Conservation (phyloP, 53 echinoderm and acorn worm species). For the Pentamera pediparva region DNA sequence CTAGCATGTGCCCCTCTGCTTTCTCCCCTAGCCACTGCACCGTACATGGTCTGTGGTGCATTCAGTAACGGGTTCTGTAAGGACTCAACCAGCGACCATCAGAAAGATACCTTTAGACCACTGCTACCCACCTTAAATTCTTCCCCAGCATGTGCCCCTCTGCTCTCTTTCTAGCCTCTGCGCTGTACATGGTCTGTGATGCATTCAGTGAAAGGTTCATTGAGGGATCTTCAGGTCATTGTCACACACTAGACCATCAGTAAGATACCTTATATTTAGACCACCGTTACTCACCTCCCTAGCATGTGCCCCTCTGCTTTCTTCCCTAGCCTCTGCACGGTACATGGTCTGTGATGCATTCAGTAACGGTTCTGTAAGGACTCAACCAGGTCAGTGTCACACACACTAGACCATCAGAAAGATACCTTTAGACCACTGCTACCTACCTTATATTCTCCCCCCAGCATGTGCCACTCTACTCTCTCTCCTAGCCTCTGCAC, state of each 20-base stretch:
- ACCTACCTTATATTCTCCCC: too few relatives aligned
- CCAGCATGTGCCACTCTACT: too few relatives aligned
- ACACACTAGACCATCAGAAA: too few relatives aligned
- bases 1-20: not conserved
- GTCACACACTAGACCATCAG: too few relatives aligned
- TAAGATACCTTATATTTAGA: too few relatives aligned
- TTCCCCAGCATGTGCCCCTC: conserved; percentile 88
- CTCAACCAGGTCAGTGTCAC: conserved; percentile 94
- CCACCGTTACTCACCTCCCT: conserved; percentile 56
- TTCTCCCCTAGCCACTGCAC: not conserved
- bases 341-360: conserved; percentile 88
- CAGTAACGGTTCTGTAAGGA: conserved; percentile 72
- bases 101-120: too few relatives aligned
- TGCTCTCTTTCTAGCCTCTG: conserved; percentile 81
- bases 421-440: too few relatives aligned
- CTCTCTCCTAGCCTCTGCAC: too few relatives aligned
- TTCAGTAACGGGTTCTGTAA: too few relatives aligned
- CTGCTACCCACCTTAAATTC: conserved; percentile 76
- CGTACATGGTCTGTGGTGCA: too few relatives aligned
- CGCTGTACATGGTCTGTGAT: conserved; percentile 78
- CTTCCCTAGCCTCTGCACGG: conserved; percentile 81
- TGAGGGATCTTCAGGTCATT: too few relatives aligned
- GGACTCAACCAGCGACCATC: too few relatives aligned
- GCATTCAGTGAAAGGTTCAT: conserved; percentile 80
- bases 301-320: conserved; percentile 94